Evolutionary conservation across 2,888 invertebrate genomes (phyloP), one percentile per base, ranked within the genome.

Genomic region (Watsonalla cultraria): DNA sequence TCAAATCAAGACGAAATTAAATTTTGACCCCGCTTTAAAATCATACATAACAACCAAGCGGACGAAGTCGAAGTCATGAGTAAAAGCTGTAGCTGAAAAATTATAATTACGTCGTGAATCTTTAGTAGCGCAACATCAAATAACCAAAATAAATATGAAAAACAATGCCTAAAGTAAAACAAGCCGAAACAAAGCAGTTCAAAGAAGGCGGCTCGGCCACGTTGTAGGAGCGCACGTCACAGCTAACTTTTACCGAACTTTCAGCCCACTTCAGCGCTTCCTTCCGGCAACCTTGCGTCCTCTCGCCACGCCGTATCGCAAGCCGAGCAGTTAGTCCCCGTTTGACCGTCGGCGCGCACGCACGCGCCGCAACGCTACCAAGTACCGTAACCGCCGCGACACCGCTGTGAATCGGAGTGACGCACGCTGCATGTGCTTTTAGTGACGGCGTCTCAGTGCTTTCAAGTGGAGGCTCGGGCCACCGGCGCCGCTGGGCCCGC

Each of bases 401-500:
- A 47, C 56, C 55, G 58, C 54, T 54, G 51, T 47, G 64, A 61
- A 55, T 73, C 68, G 68, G 70, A 70, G 76, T 74, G 73, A 70
- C 71, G 60, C 72, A 72, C 78, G 75, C 83, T 84, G 85, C 76
- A 81, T 79, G 84, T 84, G 86, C 78, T 81, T 24, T 77, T 77
- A 83, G 84, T 84, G 85, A 84, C 78, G 82, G 77, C 78, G 74
- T 76, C 80, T 73, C 80, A 86, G 89, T 90, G 89, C 84, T 82
- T 83, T 88, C 89, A 85, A 84, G 90, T 88, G 90, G 89, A 90
- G 86, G 81, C 82, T 80, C 79, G 87, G 80, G 84, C 80, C 76
- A 68, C 78, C 79, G 79, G 80, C 82, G 86, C 87, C 88, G 81
- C 85, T 80, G 86, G 86, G 85, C 85, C 85, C 78, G 78, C 71